A percentile compares a stretch with the other conserved stretches of the same genome.
These are phyloP conservation scores for Rhorus exstirpatorius DNA, from an alignment of 2,888 invertebrate genomes.

Conservation along the genomic window DNA sequence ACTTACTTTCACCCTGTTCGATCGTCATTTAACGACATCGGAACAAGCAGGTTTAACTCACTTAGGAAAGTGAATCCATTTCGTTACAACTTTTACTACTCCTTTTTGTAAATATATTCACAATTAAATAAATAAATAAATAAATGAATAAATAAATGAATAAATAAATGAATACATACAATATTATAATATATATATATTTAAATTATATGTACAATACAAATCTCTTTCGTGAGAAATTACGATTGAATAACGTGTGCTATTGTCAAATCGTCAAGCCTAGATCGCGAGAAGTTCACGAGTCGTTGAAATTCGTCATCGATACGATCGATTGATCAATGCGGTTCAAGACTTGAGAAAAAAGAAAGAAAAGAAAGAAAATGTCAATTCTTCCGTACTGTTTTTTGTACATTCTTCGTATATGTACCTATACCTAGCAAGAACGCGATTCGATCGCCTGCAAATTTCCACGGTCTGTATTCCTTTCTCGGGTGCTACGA, in stretches of 20 bases:
- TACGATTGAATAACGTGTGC: slow-evolving; percentile 27
- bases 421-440: neutral
- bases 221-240: slow-evolving; percentile 3
- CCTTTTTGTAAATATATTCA: neutral
- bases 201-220: no score
- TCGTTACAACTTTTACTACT: neutral
- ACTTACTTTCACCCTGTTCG: slow-evolving; percentile 66
- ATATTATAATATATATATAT: neutral
- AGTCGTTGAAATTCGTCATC: slow-evolving; percentile 39
- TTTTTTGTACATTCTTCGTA: slow-evolving; percentile 19
- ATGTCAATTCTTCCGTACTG: slow-evolving; percentile 30
- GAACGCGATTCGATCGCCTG: slow-evolving; percentile 41
- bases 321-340: slow-evolving; percentile 59
- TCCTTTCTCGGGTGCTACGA: slow-evolving; percentile 4
- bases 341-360: slow-evolving; percentile 2
- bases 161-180: no score
- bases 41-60: slow-evolving; percentile 33
- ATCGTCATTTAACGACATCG: slow-evolving; percentile 25
- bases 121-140: neutral
- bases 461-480: slow-evolving; percentile 47
- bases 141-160: no score
- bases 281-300: slow-evolving; percentile 33
- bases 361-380: neutral
- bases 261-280: slow-evolving; percentile 49
- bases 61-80: slow-evolving; percentile 48